Conservation (phyloP, 2,113 vertebrate genomes). For the Trinectes maculatus region DNA sequence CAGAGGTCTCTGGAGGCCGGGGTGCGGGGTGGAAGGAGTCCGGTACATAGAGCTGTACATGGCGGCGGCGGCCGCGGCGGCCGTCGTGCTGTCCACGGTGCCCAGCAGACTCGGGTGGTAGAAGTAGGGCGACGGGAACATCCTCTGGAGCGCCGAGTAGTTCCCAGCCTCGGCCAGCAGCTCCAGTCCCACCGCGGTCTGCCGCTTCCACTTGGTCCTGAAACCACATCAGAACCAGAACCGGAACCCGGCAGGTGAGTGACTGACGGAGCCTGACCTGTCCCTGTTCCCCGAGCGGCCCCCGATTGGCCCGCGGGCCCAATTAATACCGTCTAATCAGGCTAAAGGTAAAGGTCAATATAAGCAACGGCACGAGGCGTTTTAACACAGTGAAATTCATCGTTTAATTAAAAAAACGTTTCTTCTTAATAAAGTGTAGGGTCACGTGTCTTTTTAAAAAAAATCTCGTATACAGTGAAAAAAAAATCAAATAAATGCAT, state of each 20-base stretch:
- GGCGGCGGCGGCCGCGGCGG: conserved; percentile 94
- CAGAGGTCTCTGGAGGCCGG: conserved; percentile 93
- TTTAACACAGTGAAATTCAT: too few relatives aligned
- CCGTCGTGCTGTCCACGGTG: conserved; percentile 95
- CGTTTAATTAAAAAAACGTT: too few relatives aligned
- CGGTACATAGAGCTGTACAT: conserved; percentile 99
- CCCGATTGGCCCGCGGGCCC: too few relatives aligned
- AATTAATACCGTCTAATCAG: too few relatives aligned
- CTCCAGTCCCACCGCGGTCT: conserved; percentile 95
- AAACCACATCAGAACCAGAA: conserved; percentile 52
- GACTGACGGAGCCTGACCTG: conserved; percentile 67
- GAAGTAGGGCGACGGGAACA: conserved; percentile 98
- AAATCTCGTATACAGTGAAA: too few relatives aligned
- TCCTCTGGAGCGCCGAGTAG: conserved; percentile 96
- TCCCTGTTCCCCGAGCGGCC: conserved; percentile 61
- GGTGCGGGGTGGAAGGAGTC: conserved; percentile 94
- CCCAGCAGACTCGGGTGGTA: conserved; percentile 96
- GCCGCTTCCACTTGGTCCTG: conserved; percentile 97
- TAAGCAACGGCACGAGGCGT: too few relatives aligned
- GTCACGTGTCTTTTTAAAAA: too few relatives aligned
- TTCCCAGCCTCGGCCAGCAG: conserved; percentile 96
- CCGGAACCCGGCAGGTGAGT: conserved; percentile 77
- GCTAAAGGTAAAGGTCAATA: too few relatives aligned
- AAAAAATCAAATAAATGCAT: too few relatives aligned
- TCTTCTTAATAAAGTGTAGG: too few relatives aligned